These are phyloP conservation scores for Parapsyche elsis DNA, from an alignment of 1,140 invertebrate genomes.

Conservation along the genomic window DNA sequence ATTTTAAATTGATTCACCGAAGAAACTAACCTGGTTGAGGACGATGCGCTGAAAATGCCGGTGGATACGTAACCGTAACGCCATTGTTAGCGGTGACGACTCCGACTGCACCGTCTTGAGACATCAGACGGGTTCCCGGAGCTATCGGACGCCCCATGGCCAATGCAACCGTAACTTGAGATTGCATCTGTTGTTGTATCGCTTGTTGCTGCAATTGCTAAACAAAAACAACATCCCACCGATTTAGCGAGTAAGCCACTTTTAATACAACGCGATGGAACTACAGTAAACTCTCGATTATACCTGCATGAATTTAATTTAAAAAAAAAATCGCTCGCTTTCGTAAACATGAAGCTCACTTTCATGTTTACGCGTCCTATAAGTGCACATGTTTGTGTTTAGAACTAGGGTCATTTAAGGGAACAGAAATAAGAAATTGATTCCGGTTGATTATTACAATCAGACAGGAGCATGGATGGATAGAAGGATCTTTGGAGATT, in stretches of 20 bases:
- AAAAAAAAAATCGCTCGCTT: no score
- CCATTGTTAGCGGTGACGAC: conserved; percentile 74
- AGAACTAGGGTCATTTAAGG: no score
- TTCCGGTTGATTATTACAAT: no score
- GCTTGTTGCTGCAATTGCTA: conserved; percentile 53
- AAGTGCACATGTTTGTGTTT: no score
- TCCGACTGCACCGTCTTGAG: conserved; percentile 73
- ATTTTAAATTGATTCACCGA: no score
- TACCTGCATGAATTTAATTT: neutral
- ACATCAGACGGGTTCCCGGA: conserved; percentile 71
- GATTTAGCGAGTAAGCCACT: neutral
- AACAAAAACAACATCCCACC: conserved; percentile 40
- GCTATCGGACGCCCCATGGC: conserved; percentile 71
- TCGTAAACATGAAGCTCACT: no score
- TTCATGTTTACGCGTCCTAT: no score
- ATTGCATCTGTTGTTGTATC: conserved; percentile 69
- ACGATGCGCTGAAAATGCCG: conserved; percentile 62
- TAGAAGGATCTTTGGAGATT: no score
- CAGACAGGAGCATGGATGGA: no score
- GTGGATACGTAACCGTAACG: conserved; percentile 71
- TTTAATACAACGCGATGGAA: neutral
- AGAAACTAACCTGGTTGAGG: conserved; percentile 45
- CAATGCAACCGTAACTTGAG: conserved; percentile 72
- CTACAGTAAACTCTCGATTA: neutral
- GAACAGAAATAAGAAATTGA: no score